Evolutionary conservation across 1,140 invertebrate genomes (phyloP), one percentile per base, ranked within the genome.

Genomic region (Calycopis cecrops): DNA sequence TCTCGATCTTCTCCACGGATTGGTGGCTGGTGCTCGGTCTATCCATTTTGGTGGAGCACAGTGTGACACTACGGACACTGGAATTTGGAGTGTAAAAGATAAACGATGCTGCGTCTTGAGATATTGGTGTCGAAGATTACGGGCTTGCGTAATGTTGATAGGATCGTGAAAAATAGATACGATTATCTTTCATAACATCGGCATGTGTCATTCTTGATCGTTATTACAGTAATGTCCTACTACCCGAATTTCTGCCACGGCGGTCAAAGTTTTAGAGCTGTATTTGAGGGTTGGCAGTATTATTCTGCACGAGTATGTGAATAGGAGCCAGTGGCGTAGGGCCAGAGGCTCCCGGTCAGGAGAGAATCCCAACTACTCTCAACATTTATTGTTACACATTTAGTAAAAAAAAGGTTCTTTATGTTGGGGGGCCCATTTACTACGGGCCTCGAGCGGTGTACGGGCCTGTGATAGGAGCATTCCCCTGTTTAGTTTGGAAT

Each of bases 121-220:
- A 71, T 79, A 77, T 80, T 83, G 76, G 81, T 73, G 50, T 81
- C 71, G 14, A 14, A 78, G 79, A 86, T 84, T 76, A 76, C 50
- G 56, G 69, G 57, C 69, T 81, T 86, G 81, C 70, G 81, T 75
- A 83, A 85, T 60, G 14, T 48, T 48, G 21, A 28, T 28, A 28
- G 2, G 21, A 28, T 28, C 2, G 21, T 28, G 2, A 28, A 28
- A n/a, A 28, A 28, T 28, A 28, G 21, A 28, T 28, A 14, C 44
- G 72, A 73, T 73, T 75, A 49, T 49, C 44, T 48, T 52, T 71
- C 66, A 70, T 70, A 63, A 71, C 58, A 63, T 64, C 57, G 55
- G 50, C 12, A 14, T 34, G 7, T 16, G 28, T 35, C 35, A 50
- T 35, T 17, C n/a, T 49, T 57, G 53, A 59, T 52, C 0, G 44